A percentile compares a stretch with the other conserved stretches of the same genome.
Conservation (phyloP, 2,113 vertebrate species). For the Clarias magur region DNA sequence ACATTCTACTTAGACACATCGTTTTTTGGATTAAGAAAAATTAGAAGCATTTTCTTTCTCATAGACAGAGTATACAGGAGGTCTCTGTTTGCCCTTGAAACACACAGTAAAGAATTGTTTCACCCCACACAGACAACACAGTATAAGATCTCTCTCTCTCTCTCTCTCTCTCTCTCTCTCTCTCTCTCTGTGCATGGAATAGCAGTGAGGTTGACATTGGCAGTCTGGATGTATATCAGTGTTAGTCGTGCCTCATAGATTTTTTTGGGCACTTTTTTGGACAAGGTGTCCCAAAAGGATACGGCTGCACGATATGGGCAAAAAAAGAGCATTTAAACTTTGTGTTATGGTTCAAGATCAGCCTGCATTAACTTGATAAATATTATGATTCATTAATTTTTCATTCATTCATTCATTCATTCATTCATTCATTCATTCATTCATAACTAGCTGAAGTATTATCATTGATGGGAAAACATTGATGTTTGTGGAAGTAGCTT, state of each 20-base stretch:
- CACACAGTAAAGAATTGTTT: constrained; percentile 26
- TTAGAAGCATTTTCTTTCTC: neutral
- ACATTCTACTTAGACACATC: neutral
- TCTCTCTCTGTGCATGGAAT: constrained; percentile 18
- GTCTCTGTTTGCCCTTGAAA: constrained; percentile 44
- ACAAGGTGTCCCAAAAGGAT: neutral
- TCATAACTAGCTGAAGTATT: too few species aligned
- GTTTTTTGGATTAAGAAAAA: neutral
- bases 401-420: too few species aligned
- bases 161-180: neutral
- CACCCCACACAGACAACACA: constrained; percentile 15
- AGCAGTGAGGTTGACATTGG: constrained; percentile 26
- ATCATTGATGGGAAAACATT: too few species aligned
- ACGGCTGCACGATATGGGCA: neutral
- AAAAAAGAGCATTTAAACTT: neutral
- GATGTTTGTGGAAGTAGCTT: too few species aligned
- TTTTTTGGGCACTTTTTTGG: neutral
- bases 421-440: too few species aligned
- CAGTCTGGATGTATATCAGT: constrained; percentile 30
- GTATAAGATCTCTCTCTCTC: neutral
- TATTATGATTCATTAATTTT: neutral
- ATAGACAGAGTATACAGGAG: constrained; percentile 31
- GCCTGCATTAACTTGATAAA: neutral
- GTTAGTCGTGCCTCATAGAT: constrained; percentile 25
- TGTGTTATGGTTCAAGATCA: neutral